Base-by-base conservation (phyloP, 2,113 vertebrate species). In the Heterotis niloticus region DNA sequence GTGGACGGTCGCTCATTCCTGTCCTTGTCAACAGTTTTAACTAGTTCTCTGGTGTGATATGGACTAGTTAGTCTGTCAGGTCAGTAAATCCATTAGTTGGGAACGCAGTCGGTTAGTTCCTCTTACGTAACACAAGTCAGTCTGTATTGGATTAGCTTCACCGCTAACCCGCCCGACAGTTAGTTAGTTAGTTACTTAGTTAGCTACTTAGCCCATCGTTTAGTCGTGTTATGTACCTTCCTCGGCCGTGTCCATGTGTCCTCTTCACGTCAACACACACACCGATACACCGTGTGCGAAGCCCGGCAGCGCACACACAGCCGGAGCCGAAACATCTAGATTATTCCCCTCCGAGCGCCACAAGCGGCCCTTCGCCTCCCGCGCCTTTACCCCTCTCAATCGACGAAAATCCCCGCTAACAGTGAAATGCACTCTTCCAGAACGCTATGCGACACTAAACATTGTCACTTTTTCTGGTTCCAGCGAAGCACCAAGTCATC, bases 211-310 rank as follows among this genome's bases (percentile, higher is more conserved):
- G 11, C 18, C 56, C 28, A 16, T 18, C 52, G 56, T 24, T 26
- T 34, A 34, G n/a, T 28, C 24, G 34, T 44, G 34, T 44, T n/a
- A n/a, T 13, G 72, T 82, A 86, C 85, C 85, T 85, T 87, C 85
- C 68, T 87, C 85, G 29, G 65, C 84, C 78, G 84, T 84, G 81
- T 87, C 85, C 85, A 87, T 87, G 81, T 80, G 83, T 82, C 80
- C 75, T 72, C 69, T 79, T 76, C 73, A 65, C 82, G 82, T 84
- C 77, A 83, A 83, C 78, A 80, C 85, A 83, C 78, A 80, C 85
- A 84, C 85, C 67, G 60, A 62, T 28, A 44, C 57, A 51, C 67
- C 77, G 67, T 60, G 23, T 23, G 51, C 62, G 54, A 26, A 69
- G 64, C 56, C 74, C 57, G 65, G 54, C 26, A 16, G 20, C 16